Base-by-base conservation (phyloP, 1,140 invertebrate species). In the Nylanderia fulva region DNA sequence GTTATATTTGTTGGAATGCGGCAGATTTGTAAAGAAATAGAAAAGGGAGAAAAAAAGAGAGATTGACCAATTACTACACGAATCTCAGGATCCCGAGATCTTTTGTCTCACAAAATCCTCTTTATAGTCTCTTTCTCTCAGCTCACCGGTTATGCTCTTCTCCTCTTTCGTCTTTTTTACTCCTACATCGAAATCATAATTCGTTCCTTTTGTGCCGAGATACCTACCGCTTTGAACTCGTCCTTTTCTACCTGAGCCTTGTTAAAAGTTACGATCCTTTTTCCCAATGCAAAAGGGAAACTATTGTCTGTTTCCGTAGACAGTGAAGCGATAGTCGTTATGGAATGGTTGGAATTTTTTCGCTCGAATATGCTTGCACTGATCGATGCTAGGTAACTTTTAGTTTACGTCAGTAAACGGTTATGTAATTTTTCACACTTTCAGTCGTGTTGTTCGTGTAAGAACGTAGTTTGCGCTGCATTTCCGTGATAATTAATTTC, bases 21-120 rank as follows among this genome's bases (percentile, higher is more conserved):
- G 15, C 1, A 6, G 58, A 82, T 74, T 72, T 29, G 39, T 56
- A 60, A 42, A 56, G 15, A 48, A 4, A 48, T 18, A 3, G 4
- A 69, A 72, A 56, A 1, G n/a, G 6, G n/a, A 48, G 29, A 66
- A 79, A 60, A 54, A 54, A 83, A 6, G 42, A 87, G 66, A 66
- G 76, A 89, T 83, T 76, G 76, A 88, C 27, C 88, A 90, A 90
- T 90, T 88, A 88, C 77, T 66, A 63, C 52, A 48, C 64, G 45
- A 85, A 36, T 79, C 68, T 85, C 75, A 82, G 69, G 48, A 69
- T 82, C 39, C 79, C 36, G 42, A 15, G 9, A 36, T 86, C 66
- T 71, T 91, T 91, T 87, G 83, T 90, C 83, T 86, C 83, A 87
- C 69, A 66, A 82, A 82, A 84, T 84, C 72, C 21, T 21, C 27